A percentile compares a stretch with the other conserved stretches of the same genome.
phyloP scores from a whole-genome alignment of 2,888 invertebrate genomes.

The Sericinus montela region DNA sequence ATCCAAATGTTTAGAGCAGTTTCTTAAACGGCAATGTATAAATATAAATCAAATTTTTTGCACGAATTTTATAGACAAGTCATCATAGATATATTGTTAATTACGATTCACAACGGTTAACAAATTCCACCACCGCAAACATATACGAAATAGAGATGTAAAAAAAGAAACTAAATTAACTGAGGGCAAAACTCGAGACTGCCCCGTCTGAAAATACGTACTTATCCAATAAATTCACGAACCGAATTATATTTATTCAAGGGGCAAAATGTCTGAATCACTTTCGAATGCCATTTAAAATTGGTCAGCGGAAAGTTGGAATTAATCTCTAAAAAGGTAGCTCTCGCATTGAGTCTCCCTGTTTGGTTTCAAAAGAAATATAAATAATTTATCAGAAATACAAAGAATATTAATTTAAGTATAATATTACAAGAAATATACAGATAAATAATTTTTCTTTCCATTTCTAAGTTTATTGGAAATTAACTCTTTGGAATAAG shows the following conservation, averaged over 20 bases:
- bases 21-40: no score
- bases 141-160: neutral
- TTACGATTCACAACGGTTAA: neutral
- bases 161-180: neutral
- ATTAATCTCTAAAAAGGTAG: neutral
- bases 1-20: no score
- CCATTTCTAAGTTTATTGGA: no score
- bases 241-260: slow-evolving; percentile 4
- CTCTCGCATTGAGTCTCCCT: neutral
- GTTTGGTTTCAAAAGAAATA: neutral
- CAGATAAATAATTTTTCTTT: no score
- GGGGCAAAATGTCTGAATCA: neutral
- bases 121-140: slow-evolving; percentile 1
- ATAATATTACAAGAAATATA: no score
- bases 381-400: no score
- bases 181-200: neutral
- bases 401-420: no score
- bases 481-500: no score
- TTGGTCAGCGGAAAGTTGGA: neutral
- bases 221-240: slow-evolving; percentile 5
- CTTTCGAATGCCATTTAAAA: slow-evolving; percentile 4
- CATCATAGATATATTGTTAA: no score
- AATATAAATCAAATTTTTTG: no score
- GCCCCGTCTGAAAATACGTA: neutral
- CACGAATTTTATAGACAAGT: no score